Evolutionary conservation across 2,888 invertebrate species (phyloP).

Genomic region (Rhabditoides inermis): DNA sequence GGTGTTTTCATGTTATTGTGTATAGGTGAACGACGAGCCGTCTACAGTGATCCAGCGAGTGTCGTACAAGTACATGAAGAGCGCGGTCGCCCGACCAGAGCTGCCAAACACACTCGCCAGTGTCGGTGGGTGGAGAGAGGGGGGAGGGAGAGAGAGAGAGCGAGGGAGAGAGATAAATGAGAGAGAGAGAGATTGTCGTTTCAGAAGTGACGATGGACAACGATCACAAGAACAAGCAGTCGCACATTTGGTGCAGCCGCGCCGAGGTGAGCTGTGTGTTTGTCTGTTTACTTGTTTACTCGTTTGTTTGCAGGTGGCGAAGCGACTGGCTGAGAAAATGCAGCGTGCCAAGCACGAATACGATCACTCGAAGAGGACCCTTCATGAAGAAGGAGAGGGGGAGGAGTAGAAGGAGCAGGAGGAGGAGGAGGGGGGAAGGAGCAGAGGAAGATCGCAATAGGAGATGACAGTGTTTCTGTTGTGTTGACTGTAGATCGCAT

Average conservation of each 20-base stretch:
- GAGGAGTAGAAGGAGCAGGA: neutral
- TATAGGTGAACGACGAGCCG: slow-evolving; percentile 31
- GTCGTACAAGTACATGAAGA: slow-evolving; percentile 33
- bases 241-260: slow-evolving; percentile 32
- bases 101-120: slow-evolving; percentile 22
- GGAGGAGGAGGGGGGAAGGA: neutral
- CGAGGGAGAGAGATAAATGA: neutral
- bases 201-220: slow-evolving; percentile 25
- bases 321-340: slow-evolving; percentile 37
- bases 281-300: too few relatives aligned
- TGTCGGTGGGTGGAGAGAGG: slow-evolving; percentile 16
- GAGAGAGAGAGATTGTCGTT: slow-evolving; percentile 1
- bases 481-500: too few relatives aligned
- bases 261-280: too few relatives aligned
- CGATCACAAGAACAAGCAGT: slow-evolving; percentile 15
- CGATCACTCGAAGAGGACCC: slow-evolving; percentile 42
- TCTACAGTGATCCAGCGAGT: slow-evolving; percentile 36
- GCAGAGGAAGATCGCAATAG: neutral
- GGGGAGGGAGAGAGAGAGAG: neutral
- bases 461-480: too few relatives aligned
- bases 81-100: slow-evolving; percentile 18
- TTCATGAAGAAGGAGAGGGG: slow-evolving; percentile 18
- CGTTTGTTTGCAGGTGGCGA: slow-evolving; percentile 19
- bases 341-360: slow-evolving; percentile 44
- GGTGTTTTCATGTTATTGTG: too few relatives aligned